Conservation (phyloP, 2,797 vertebrate species). For the Vultur gryphus region DNA sequence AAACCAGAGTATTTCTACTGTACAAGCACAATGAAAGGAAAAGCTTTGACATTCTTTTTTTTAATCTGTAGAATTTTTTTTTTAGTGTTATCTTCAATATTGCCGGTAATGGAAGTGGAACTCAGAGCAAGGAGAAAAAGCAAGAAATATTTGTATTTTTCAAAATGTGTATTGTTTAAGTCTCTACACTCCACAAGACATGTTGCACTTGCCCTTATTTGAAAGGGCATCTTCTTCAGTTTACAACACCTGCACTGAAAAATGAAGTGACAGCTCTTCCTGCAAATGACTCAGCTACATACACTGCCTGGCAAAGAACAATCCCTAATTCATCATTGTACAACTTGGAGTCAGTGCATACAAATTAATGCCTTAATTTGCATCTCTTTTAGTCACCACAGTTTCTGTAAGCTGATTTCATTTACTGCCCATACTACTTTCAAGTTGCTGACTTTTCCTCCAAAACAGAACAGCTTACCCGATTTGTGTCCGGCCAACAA, state of each 20-base stretch:
- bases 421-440: slow-evolving; percentile 36
- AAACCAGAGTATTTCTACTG: neutral
- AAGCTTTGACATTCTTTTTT: neutral
- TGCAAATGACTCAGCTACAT: slow-evolving; percentile 18
- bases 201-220: neutral
- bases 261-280: slow-evolving; percentile 22
- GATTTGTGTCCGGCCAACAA: slow-evolving; percentile 75
- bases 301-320: slow-evolving; percentile 24
- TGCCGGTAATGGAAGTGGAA: neutral
- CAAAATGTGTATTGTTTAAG: neutral
- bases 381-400: slow-evolving; percentile 36
- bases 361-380: slow-evolving; percentile 57
- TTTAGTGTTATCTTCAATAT: neutral
- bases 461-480: slow-evolving; percentile 76
- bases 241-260: neutral
- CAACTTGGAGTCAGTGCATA: slow-evolving; percentile 34
- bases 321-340: slow-evolving; percentile 25
- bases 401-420: slow-evolving; percentile 52
- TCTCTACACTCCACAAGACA: neutral
- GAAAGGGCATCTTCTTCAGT: neutral
- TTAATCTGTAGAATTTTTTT: neutral
- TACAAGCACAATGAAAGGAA: neutral
- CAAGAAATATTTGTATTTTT: neutral
- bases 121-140: neutral
- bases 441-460: slow-evolving; percentile 33